Base-by-base conservation (phyloP, 2,797 vertebrate genomes). In the Cynodonichthys magdalenae region DNA sequence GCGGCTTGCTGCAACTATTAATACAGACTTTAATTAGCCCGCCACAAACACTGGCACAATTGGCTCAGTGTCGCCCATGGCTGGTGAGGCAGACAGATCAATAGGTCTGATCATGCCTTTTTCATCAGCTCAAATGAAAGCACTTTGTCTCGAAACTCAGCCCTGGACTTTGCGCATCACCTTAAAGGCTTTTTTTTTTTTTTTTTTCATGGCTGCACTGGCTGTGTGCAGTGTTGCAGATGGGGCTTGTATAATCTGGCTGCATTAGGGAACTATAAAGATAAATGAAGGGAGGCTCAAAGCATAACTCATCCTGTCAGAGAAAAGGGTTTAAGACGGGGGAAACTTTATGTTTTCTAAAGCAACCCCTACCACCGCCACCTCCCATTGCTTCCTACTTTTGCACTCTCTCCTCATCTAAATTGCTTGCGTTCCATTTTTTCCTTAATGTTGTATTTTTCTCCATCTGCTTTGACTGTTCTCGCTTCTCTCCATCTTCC, bases 251-350 rank as follows among this genome's bases (percentile, higher is more conserved):
- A 92, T 92, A 92, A 94, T 92, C 90, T 88, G 85, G 84, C 87
- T 80, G 89, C 87, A 92, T 93, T 92, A 90, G 88, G 80, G 88
- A 90, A 90, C 86, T 87, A 90, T 91, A 86, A 92, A 93, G 92
- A 94, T 92, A 91, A 93, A 93, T 94, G 90, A 88, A 88, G 83
- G 81, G 77, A 82, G 74, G 79, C 64, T 80, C 60, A 71, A 83
- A 84, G 84, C 88, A 91, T 93, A 89, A 90, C 89, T 93, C 92
- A 93, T 93, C 85, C 88, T 94, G 92, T 93, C 93, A 91, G 77
- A 87, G 71, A 71, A 77, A 42, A 59, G 79, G 79, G 68, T 86
- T 90, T 87, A 83, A 87, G 75, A 82, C 41, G 9, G 69, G 76
- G 82, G 85, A 86, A 90, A 92, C 83, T 85, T 87, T 86, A 84